phyloP scores from a whole-genome alignment of 2,888 invertebrate genomes.

The Notodonta dromedarius region DNA sequence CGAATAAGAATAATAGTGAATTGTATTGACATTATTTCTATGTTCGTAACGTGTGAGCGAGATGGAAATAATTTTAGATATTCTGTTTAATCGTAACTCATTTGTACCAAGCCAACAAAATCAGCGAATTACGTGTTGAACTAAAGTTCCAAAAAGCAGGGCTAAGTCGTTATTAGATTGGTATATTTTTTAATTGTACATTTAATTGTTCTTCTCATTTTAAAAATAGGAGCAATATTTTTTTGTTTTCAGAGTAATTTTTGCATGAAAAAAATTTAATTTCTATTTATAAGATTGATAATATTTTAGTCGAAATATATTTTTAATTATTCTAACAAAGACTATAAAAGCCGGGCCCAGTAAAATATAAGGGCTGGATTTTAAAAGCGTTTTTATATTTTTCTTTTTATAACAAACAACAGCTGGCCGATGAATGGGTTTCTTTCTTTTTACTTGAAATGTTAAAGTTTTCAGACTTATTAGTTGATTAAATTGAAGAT shows the following conservation, averaged over 20 bases:
- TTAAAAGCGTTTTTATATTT: slow-evolving; percentile 1
- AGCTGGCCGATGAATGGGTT: background rate
- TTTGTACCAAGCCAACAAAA: too few species aligned
- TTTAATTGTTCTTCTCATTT: background rate
- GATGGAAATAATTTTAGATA: too few species aligned
- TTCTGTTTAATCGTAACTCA: too few species aligned
- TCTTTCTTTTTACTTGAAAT: background rate
- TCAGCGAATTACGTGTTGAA: too few species aligned
- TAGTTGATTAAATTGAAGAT: too few species aligned
- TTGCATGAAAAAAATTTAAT: background rate
- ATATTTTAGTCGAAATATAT: background rate
- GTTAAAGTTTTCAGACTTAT: too few species aligned
- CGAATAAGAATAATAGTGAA: too few species aligned
- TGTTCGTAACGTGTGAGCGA: too few species aligned
- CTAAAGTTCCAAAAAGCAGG: too few species aligned
- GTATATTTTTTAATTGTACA: too few species aligned
- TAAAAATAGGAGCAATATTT: background rate
- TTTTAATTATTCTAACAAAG: background rate
- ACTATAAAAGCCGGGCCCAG: background rate
- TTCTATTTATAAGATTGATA: background rate
- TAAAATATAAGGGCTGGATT: background rate
- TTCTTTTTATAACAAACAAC: slow-evolving; percentile 2
- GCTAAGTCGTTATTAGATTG: too few species aligned
- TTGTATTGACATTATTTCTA: too few species aligned
- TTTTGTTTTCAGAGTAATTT: background rate